Conservation (phyloP, 35 echinoderm and acorn worm genomes). For the Ophioderma brevispina region DNA sequence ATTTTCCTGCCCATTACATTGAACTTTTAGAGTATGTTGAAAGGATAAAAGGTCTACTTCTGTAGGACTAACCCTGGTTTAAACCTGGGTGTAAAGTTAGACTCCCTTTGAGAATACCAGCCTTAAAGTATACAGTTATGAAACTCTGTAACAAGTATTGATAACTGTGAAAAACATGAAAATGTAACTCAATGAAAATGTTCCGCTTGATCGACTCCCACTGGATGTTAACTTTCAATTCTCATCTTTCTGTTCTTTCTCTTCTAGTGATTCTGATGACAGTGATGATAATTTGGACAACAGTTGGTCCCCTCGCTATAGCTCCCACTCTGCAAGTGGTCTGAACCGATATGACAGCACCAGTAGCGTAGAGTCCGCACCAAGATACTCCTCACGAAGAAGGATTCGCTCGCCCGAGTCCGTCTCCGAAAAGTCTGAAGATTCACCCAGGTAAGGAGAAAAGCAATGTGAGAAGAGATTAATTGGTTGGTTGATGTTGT, state of each 20-base stretch:
- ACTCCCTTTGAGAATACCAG: too few species aligned
- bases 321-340: constrained; percentile 38
- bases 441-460: background rate
- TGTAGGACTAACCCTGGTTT: too few species aligned
- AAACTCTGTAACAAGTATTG: too few species aligned
- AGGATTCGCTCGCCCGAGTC: constrained; percentile 33
- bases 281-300: constrained; percentile 31
- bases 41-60: too few species aligned
- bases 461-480: background rate
- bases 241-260: background rate
- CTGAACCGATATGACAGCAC: constrained; percentile 27
- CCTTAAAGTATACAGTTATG: too few species aligned
- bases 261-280: constrained; percentile 25
- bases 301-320: background rate
- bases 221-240: background rate
- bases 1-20: too few species aligned
- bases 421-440: constrained; percentile 30
- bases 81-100: too few species aligned
- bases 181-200: too few species aligned
- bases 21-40: too few species aligned
- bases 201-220: too few species aligned
- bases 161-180: too few species aligned
- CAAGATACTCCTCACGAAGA: background rate
- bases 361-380: constrained; percentile 48
- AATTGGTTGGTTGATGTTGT: background rate